A percentile compares a stretch with the other conserved stretches of the same genome.
phyloP scores from a whole-genome alignment of 2,113 vertebrate species.

The Cheilinus undulatus region DNA sequence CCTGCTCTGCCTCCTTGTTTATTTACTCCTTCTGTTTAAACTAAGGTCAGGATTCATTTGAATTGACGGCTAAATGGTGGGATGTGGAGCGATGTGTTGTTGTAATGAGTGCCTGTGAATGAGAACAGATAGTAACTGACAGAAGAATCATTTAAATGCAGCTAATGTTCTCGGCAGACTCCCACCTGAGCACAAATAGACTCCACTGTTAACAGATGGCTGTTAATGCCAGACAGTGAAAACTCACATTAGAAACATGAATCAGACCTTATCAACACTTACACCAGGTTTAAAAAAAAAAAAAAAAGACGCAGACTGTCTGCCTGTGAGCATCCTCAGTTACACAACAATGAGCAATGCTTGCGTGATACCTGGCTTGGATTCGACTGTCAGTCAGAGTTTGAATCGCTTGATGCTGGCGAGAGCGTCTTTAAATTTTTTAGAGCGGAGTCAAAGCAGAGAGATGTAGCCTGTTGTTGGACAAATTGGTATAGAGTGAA shows the following conservation, averaged over 20 bases:
- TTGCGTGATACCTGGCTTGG: background rate
- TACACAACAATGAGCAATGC: background rate
- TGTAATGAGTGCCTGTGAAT: background rate
- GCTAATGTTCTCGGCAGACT: background rate
- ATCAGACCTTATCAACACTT: conserved; percentile 9
- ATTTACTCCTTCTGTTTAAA: background rate
- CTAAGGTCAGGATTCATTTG: background rate
- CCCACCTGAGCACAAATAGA: background rate
- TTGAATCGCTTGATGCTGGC: background rate
- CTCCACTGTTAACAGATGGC: conserved; percentile 32
- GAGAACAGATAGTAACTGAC: background rate
- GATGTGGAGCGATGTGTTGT: background rate
- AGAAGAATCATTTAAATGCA: conserved; percentile 26
- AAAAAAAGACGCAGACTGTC: background rate
- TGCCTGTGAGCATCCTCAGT: background rate
- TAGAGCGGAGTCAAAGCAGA: background rate
- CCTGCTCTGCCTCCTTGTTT: background rate
- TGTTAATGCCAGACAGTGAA: conserved; percentile 24
- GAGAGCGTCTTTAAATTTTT: background rate
- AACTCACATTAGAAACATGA: background rate
- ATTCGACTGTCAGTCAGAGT: conserved; percentile 4
- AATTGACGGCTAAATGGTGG: background rate
- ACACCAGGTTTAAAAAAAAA: background rate
- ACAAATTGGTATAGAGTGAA: background rate
- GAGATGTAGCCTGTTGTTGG: background rate